These are phyloP conservation scores for Mesembrinibis cayennensis DNA, from an alignment of 2,113 vertebrate genomes.

Conservation along the genomic window DNA sequence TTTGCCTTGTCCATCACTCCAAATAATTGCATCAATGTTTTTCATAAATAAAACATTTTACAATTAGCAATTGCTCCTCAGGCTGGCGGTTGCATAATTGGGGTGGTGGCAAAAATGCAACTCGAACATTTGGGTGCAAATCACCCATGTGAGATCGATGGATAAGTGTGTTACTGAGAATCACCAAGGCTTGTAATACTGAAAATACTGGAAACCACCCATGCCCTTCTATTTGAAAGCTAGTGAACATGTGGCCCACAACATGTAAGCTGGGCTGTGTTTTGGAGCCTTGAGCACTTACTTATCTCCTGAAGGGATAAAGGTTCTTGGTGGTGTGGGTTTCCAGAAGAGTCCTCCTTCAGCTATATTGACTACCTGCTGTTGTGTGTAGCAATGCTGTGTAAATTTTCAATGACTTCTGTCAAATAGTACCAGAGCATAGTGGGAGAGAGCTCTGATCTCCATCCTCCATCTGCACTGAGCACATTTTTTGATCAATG, in stretches of 20 bases:
- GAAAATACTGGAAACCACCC: not conserved
- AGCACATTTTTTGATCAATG: not conserved
- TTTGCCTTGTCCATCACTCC: not conserved
- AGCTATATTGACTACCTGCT: not conserved
- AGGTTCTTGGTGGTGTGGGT: not conserved
- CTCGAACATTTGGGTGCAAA: not conserved
- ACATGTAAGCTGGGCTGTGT: not conserved
- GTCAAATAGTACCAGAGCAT: not conserved
- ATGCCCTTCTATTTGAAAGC: not conserved
- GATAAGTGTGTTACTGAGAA: not conserved
- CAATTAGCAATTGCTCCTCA: accelerated
- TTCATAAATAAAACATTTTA: not conserved
- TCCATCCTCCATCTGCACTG: not conserved
- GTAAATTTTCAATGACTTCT: not conserved
- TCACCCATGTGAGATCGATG: not conserved
- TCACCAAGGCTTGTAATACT: not conserved
- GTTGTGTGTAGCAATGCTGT: not conserved
- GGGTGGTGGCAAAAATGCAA: not conserved
- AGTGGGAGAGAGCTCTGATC: not conserved
- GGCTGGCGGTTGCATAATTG: not conserved
- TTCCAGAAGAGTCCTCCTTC: not conserved
- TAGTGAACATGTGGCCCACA: not conserved
- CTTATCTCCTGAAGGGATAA: not conserved
- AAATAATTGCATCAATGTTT: not conserved
- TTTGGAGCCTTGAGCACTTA: not conserved